These are phyloP conservation scores for Potorous gilbertii DNA, from an alignment of 2,797 vertebrate species.

Conservation along the genomic window DNA sequence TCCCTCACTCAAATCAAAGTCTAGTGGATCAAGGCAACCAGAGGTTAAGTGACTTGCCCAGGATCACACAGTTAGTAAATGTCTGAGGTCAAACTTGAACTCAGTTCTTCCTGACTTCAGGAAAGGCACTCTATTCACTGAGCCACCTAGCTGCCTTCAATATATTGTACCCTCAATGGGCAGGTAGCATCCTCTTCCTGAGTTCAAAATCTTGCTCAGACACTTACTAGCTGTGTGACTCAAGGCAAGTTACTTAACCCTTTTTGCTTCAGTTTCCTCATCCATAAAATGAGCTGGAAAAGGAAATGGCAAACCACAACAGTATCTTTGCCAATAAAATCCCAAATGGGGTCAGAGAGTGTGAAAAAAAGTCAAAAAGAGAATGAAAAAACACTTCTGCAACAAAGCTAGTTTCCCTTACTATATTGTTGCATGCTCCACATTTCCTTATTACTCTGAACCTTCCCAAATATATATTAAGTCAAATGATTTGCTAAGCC, in stretches of 20 bases:
- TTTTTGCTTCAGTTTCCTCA: neutral
- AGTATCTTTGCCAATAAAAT: neutral
- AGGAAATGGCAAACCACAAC: no score
- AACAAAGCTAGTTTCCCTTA: neutral
- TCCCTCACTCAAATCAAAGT: no score
- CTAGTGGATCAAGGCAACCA: slow-evolving; percentile 16
- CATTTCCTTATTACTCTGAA: neutral
- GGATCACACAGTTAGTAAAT: slow-evolving; percentile 29
- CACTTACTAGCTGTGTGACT: neutral
- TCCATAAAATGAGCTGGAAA: neutral
- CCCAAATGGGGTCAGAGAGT: neutral
- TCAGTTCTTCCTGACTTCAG: neutral
- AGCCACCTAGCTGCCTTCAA: neutral
- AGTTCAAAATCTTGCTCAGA: neutral
- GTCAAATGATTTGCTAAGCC: neutral
- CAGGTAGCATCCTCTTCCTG: neutral
- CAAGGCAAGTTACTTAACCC: neutral
- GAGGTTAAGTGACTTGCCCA: slow-evolving; percentile 45
- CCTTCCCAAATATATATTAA: neutral
- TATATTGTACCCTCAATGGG: neutral
- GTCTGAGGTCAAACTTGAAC: neutral
- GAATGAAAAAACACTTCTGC: neutral
- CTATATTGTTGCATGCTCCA: neutral
- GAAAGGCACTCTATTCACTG: neutral
- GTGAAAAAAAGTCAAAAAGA: neutral